A percentile compares a stretch with the other conserved stretches of the same genome.
Conservation (phyloP, 2,113 vertebrate species). For the Periophthalmus modestus region DNA sequence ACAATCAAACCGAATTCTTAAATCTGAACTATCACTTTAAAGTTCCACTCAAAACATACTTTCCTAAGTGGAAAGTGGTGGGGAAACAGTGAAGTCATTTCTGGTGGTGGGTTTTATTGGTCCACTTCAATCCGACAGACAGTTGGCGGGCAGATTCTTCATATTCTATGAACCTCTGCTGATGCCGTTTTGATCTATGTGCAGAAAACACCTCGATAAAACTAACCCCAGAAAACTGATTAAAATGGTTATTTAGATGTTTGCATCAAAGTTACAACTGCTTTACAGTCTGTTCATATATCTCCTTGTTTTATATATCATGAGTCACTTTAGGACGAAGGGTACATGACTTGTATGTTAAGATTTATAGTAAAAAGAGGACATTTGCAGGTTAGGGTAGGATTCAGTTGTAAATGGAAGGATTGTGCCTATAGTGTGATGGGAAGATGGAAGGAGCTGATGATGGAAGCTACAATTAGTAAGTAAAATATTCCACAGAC, state of each 20-base stretch:
- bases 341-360: conserved; percentile 19
- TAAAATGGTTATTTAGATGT: conserved; percentile 50
- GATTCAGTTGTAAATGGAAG: no score
- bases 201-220: conserved; percentile 49
- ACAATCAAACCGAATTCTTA: neutral
- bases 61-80: neutral
- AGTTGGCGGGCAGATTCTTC: conserved; percentile 29
- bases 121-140: conserved; percentile 1
- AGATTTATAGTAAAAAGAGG: no score
- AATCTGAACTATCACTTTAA: neutral
- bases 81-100: conserved; percentile 11
- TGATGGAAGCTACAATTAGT: neutral
- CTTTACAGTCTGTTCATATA: neutral
- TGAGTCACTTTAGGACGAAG: neutral
- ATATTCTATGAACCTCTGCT: conserved; percentile 7
- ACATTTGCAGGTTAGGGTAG: no score
- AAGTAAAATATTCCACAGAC: no score
- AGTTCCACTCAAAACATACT: neutral
- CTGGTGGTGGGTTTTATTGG: conserved; percentile 20
- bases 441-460: neutral
- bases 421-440: no score
- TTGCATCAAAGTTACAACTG: conserved; percentile 26
- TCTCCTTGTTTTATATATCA: neutral
- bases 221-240: conserved; percentile 43
- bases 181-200: conserved; percentile 43